Evolutionary conservation across 2,113 vertebrate genomes (phyloP).

Genomic region (Oenanthe melanoleuca): DNA sequence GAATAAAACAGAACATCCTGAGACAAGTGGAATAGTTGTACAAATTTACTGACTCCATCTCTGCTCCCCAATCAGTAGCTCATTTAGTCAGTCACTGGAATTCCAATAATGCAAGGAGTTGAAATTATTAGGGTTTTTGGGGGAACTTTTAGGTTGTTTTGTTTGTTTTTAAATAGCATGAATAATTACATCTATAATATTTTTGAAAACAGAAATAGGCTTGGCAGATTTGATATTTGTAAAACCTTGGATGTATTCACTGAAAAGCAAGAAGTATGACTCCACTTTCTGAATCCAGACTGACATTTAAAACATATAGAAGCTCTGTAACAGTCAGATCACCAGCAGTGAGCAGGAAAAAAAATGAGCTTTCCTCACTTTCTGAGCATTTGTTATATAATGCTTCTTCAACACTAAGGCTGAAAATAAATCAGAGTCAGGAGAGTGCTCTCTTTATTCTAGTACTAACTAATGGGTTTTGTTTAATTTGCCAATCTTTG

Average conservation of each 20-base stretch:
- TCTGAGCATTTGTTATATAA: not conserved
- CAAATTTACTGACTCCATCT: not conserved
- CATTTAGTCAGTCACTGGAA: not conserved
- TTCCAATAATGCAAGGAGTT: not conserved
- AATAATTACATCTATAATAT: not conserved
- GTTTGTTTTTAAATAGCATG: not conserved
- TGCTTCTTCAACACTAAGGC: not conserved
- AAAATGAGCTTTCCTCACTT: not conserved
- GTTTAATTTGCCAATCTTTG: not conserved
- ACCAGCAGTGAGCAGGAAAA: not conserved
- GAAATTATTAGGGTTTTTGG: not conserved
- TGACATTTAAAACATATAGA: not conserved
- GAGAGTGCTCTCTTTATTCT: not conserved
- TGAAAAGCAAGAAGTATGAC: not conserved
- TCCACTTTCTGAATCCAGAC: not conserved
- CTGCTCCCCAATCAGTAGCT: not conserved
- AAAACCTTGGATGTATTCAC: not conserved
- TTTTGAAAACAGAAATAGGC: not conserved
- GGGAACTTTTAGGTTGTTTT: not conserved
- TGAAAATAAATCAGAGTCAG: not conserved
- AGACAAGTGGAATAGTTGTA: not conserved
- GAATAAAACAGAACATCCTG: not conserved
- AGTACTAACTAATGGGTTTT: accelerated
- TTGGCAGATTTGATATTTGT: not conserved
- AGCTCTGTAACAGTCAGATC: not conserved